Percentiles rank a stretch among this genome's conserved stretches.
These are phyloP conservation scores for Macropis europaea DNA, from an alignment of 2,888 invertebrate genomes.

Conservation along the genomic window DNA sequence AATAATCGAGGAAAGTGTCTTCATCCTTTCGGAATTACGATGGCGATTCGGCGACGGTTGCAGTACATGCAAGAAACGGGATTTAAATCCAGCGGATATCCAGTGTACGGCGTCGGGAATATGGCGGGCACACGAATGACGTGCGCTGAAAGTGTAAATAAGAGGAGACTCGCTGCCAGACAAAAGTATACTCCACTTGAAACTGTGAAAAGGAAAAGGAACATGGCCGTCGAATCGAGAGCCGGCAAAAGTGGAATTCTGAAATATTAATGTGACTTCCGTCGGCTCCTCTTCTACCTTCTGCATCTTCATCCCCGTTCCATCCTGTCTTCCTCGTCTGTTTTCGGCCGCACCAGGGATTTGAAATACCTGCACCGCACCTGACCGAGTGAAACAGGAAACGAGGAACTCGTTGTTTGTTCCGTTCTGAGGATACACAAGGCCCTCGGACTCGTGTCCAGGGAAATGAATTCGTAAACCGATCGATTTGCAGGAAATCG, in stretches of 20 bases:
- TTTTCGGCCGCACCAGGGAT: background rate
- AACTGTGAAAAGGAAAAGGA: constrained; percentile 57
- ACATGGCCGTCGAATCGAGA: constrained; percentile 59
- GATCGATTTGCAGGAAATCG: background rate
- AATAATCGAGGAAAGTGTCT: background rate
- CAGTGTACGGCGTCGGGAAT: constrained; percentile 28
- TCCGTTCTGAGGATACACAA: background rate
- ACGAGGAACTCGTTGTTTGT: background rate
- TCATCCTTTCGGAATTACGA: background rate
- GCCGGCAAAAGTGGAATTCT: constrained; percentile 63
- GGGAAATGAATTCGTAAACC: constrained; percentile 35
- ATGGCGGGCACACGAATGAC: constrained; percentile 34
- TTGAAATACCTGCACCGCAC: background rate
- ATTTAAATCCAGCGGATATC: constrained; percentile 56
- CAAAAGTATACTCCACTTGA: constrained; percentile 54
- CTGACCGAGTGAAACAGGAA: background rate
- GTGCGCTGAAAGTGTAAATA: constrained; percentile 64
- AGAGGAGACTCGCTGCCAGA: constrained; percentile 59
- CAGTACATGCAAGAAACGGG: constrained; percentile 63
- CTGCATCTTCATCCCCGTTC: background rate
- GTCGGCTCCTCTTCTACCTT: constrained; percentile 6
- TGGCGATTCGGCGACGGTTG: background rate
- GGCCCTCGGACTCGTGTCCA: background rate
- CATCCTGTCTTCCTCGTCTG: background rate
- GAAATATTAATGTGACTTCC: constrained; percentile 68